Conservation (phyloP, 2,888 invertebrate species). For the Phaedon cochleariae region DNA sequence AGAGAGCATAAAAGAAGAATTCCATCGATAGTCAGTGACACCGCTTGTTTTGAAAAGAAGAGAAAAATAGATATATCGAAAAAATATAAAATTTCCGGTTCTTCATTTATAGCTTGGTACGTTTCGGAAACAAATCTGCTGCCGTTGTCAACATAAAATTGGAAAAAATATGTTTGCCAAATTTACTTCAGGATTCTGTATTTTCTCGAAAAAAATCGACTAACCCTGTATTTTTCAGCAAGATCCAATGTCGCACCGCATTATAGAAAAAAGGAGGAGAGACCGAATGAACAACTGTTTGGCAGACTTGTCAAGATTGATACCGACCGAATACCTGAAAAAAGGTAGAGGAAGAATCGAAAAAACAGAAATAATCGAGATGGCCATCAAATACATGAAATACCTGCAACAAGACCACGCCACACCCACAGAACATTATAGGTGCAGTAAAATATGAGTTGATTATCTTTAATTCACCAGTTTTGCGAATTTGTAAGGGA, state of each 20-base stretch:
- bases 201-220: background rate
- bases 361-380: slow-evolving; percentile 97
- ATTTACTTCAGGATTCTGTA: no score
- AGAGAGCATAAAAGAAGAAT: no score
- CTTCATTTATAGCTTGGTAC: no score
- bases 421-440: slow-evolving; percentile 57
- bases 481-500: no score
- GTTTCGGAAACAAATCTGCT: no score
- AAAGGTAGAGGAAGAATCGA: slow-evolving; percentile 96
- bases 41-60: no score
- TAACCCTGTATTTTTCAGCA: no score
- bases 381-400: slow-evolving; percentile 95
- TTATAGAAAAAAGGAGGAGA: slow-evolving; percentile 93
- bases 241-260: slow-evolving; percentile 97
- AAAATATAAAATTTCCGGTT: no score
- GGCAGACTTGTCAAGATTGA: slow-evolving; percentile 90
- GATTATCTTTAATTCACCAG: slow-evolving; percentile 1
- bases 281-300: slow-evolving; percentile 98
- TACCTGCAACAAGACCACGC: slow-evolving; percentile 77
- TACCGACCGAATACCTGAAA: slow-evolving; percentile 92
- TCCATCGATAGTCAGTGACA: no score
- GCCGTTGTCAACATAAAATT: no score
- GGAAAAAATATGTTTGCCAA: no score
- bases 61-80: no score
- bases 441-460: slow-evolving; percentile 45